Percentiles rank a stretch among this genome's conserved stretches.
Evolutionary conservation across 2,113 vertebrate species (phyloP).

Genomic region (Triplophysa tibetana): DNA sequence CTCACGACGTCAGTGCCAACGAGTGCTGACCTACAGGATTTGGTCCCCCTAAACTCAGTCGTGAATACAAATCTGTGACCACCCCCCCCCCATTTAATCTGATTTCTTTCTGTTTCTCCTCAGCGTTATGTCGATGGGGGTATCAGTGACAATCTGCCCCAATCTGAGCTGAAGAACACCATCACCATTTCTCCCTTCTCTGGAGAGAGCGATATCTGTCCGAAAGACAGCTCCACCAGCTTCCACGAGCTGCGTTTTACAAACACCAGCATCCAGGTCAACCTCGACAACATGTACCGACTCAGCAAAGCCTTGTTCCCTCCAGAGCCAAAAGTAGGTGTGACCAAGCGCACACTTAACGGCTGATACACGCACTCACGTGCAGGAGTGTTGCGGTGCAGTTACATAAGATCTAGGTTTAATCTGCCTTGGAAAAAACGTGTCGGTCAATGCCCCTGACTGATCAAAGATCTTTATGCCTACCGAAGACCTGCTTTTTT

Average conservation of each 20-base stretch:
- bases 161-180: slow-evolving; percentile 80
- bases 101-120: background rate
- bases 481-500: background rate
- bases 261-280: slow-evolving; percentile 83
- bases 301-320: slow-evolving; percentile 79
- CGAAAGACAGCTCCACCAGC: slow-evolving; percentile 80
- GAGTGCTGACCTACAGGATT: background rate
- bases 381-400: background rate
- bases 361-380: background rate
- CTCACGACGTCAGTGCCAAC: background rate
- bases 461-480: background rate
- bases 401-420: background rate
- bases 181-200: slow-evolving; percentile 90
- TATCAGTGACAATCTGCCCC: slow-evolving; percentile 81
- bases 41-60: background rate
- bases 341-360: background rate
- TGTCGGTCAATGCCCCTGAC: background rate
- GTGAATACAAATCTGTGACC: background rate
- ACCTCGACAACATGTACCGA: slow-evolving; percentile 81
- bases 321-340: slow-evolving; percentile 80
- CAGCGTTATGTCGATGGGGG: slow-evolving; percentile 92
- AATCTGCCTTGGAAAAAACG: background rate
- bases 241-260: slow-evolving; percentile 81
- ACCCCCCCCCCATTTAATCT: no score
- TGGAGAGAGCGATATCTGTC: slow-evolving; percentile 92